These are phyloP conservation scores for Caenorhabditis tropicalis DNA, from an alignment of 1,140 invertebrate genomes.

Conservation along the genomic window DNA sequence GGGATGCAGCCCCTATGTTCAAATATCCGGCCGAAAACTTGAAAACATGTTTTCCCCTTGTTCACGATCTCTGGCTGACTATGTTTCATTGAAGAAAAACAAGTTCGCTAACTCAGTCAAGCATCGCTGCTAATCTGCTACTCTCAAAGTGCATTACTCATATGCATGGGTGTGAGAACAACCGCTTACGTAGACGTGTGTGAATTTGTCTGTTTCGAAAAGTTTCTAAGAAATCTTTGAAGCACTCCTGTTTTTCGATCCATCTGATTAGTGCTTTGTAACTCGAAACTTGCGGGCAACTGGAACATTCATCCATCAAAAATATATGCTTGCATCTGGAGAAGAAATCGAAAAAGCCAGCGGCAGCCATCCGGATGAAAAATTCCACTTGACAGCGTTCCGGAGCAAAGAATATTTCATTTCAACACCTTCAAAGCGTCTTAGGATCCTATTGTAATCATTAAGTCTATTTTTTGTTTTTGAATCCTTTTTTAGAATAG, in stretches of 20 bases:
- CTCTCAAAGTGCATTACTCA: neutral
- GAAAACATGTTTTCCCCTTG: neutral
- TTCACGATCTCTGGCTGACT: neutral
- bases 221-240: neutral
- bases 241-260: neutral
- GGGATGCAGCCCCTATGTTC: neutral
- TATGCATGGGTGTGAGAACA: conserved; percentile 34
- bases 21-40: neutral
- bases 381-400: conserved; percentile 7
- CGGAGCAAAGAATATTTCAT: neutral
- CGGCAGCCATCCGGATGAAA: neutral
- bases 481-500: too few relatives aligned
- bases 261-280: too few relatives aligned
- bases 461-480: too few relatives aligned
- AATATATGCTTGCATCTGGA: neutral
- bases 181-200: neutral
- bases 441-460: neutral
- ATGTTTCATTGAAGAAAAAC: neutral
- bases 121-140: neutral
- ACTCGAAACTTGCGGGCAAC: neutral
- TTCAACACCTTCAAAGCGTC: neutral
- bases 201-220: neutral
- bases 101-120: neutral
- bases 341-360: neutral
- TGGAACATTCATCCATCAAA: conserved; percentile 9